These are phyloP conservation scores for Pygoscelis adeliae DNA, from an alignment of 2,113 vertebrate genomes.

Conservation along the genomic window DNA sequence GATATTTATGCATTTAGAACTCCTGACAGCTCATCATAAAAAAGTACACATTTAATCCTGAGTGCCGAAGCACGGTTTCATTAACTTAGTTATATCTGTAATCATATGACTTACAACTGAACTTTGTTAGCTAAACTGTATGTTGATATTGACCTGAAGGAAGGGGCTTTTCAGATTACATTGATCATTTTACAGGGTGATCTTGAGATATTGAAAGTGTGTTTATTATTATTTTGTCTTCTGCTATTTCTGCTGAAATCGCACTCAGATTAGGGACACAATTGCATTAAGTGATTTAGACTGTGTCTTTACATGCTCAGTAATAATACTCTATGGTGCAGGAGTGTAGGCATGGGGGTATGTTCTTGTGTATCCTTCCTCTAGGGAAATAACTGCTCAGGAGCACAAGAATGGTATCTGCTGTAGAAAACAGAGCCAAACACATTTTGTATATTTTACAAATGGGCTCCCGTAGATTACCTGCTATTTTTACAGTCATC, in stretches of 20 bases:
- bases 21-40: neutral
- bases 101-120: neutral
- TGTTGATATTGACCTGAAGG: neutral
- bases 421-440: neutral
- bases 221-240: neutral
- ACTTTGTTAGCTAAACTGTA: neutral
- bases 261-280: neutral
- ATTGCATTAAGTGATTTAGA: neutral
- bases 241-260: neutral
- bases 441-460: neutral
- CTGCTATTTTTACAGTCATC: neutral
- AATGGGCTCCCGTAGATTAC: neutral
- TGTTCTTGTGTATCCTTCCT: neutral
- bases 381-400: neutral
- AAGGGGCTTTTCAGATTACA: neutral
- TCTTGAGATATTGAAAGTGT: neutral
- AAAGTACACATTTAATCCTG: rapidly evolving
- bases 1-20: neutral
- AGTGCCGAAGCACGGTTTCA: rapidly evolving
- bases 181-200: neutral
- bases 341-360: neutral
- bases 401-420: neutral
- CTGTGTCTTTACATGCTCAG: neutral
- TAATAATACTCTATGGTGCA: neutral
- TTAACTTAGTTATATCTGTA: neutral